Conservation (phyloP, 2,888 invertebrate species). For the Tenthredo scrophulariae region DNA sequence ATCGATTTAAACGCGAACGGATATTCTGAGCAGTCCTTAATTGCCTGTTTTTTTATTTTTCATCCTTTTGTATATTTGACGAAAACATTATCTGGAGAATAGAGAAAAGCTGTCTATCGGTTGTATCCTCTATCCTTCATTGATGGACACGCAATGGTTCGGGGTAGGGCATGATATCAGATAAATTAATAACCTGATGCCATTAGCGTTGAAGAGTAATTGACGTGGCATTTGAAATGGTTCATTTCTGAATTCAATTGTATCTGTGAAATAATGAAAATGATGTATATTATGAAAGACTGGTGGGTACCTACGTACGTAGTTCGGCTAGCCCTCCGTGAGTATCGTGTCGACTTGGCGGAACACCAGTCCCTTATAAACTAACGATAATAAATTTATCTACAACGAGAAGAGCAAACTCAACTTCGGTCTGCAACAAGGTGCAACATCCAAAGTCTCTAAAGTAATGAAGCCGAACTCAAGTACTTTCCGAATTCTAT, state of each 20-base stretch:
- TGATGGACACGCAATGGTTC: not conserved
- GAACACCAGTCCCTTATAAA: not conserved
- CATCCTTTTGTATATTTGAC: not conserved
- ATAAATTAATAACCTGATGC: constrained; percentile 43
- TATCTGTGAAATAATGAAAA: constrained; percentile 40
- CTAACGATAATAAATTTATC: not conserved
- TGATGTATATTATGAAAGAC: constrained; percentile 13
- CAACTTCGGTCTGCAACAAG: not conserved
- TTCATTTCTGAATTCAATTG: constrained; percentile 14
- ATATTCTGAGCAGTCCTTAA: not conserved
- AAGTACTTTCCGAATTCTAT: not conserved
- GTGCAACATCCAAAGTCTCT: constrained; percentile 15
- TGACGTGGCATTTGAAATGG: constrained; percentile 47
- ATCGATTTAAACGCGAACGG: not conserved
- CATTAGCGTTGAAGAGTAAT: constrained; percentile 25
- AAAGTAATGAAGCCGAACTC: not conserved
- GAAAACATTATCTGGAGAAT: not conserved
- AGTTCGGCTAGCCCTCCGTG: not conserved
- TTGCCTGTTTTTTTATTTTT: not conserved
- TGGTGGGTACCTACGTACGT: not conserved
- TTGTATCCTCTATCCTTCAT: not conserved
- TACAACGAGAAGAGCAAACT: not conserved
- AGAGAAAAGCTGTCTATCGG: not conserved
- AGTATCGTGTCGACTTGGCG: not conserved
- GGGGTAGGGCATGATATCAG: not conserved